Conservation (phyloP, 1,140 invertebrate genomes). For the Pogonus chalceus region DNA sequence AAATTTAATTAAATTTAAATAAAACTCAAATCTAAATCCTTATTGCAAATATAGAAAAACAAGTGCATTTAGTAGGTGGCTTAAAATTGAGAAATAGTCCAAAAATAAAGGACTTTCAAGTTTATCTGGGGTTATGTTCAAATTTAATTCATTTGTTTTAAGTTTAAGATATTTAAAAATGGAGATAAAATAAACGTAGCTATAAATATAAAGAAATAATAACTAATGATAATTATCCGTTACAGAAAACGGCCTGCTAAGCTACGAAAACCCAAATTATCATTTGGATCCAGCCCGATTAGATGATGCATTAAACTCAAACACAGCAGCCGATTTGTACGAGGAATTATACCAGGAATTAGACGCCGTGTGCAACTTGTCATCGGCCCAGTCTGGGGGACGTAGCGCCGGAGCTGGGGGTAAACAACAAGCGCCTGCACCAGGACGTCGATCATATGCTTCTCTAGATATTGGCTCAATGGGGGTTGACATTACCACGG, state of each 20-base stretch:
- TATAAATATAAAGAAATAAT: neutral
- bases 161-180: neutral
- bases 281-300: conserved; percentile 64
- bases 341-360: conserved; percentile 52
- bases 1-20: too few relatives aligned
- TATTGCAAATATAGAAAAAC: too few relatives aligned
- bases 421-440: conserved; percentile 33
- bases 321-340: conserved; percentile 47
- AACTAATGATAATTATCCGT: conserved; percentile 17
- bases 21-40: too few relatives aligned
- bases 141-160: neutral
- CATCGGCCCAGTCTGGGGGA: conserved; percentile 23
- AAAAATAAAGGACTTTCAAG: neutral
- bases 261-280: conserved; percentile 82
- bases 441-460: conserved; percentile 51
- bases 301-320: conserved; percentile 70
- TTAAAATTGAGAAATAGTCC: too few relatives aligned
- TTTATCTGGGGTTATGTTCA: neutral
- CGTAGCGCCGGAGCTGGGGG: conserved; percentile 26
- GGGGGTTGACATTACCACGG: conserved; percentile 58
- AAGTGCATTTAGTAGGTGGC: too few relatives aligned
- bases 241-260: conserved; percentile 77
- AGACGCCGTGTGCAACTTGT: conserved; percentile 44
- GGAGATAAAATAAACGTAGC: neutral
- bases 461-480: conserved; percentile 55